A percentile compares a stretch with the other conserved stretches of the same genome.
Conservation (phyloP, 2,888 invertebrate species). For the Cataglyphis albicans region DNA sequence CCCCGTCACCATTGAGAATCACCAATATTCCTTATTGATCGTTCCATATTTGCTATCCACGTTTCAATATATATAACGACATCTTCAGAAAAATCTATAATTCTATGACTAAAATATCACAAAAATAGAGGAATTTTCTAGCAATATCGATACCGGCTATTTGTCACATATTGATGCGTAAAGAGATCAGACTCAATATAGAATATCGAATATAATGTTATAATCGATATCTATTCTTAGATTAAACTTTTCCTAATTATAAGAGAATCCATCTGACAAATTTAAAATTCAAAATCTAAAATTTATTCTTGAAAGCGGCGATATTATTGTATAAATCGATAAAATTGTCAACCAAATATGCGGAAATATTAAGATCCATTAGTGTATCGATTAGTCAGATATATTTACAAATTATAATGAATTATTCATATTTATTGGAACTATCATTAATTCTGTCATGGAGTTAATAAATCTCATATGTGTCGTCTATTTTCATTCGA, state of each 20-base stretch:
- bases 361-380: neutral
- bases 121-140: neutral
- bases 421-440: constrained; percentile 13
- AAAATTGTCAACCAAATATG: neutral
- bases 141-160: neutral
- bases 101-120: constrained; percentile 39
- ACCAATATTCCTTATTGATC: constrained; percentile 49
- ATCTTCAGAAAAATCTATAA: constrained; percentile 33
- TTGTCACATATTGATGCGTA: neutral
- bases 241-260: neutral
- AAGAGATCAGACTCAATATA: neutral
- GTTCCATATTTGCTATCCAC: constrained; percentile 34
- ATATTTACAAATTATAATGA: constrained; percentile 1
- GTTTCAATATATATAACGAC: constrained; percentile 33
- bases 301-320: neutral
- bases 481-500: constrained; percentile 9
- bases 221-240: constrained; percentile 7
- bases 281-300: too few species aligned
- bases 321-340: neutral
- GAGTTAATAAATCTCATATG: neutral
- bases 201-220: constrained; percentile 5
- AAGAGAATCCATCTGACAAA: neutral
- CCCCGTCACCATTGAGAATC: constrained; percentile 21
- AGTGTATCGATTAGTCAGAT: neutral
- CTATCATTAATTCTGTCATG: neutral